phyloP scores from a whole-genome alignment of 2,797 vertebrate genomes.

The Rhyacichthys aspro region DNA sequence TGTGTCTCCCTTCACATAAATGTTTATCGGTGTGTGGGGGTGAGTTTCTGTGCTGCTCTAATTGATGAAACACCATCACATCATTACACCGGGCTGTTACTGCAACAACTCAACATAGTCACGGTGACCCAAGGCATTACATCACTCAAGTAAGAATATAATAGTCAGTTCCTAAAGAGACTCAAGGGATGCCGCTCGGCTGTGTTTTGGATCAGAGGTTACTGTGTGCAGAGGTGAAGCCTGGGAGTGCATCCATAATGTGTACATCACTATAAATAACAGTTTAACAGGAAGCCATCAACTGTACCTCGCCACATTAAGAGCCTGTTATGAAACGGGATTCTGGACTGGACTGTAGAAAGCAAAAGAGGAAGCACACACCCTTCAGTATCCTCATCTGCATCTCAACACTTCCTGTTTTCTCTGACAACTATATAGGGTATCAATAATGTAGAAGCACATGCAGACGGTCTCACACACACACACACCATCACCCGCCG shows the following conservation, averaged over 20 bases:
- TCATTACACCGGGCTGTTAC: constrained; percentile 18
- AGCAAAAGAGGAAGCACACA: constrained; percentile 65
- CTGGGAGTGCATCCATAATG: constrained; percentile 16
- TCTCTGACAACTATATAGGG: constrained; percentile 65
- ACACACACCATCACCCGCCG: constrained; percentile 46
- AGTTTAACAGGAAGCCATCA: constrained; percentile 18
- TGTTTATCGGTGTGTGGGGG: constrained; percentile 7
- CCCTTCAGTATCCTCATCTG: constrained; percentile 78
- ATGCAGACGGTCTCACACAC: constrained; percentile 15
- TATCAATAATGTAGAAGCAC: constrained; percentile 57
- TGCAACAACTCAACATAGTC: constrained; percentile 34
- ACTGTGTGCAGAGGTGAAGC: constrained; percentile 45
- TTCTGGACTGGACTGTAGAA: constrained; percentile 54
- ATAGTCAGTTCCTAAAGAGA: constrained; percentile 35
- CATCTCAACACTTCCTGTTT: constrained; percentile 80
- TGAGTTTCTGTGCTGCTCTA: constrained; percentile 1
- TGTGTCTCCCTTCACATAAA: constrained; percentile 39
- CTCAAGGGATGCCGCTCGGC: constrained; percentile 33
- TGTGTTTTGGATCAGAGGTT: constrained; percentile 50
- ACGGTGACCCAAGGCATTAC: constrained; percentile 43
- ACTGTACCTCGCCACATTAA: constrained; percentile 29
- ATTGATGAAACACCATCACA: constrained; percentile 20
- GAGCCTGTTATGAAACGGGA: constrained; percentile 69
- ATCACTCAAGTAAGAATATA: constrained; percentile 46
- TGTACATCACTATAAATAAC: constrained; percentile 35